Base-by-base conservation (phyloP, 2,888 invertebrate species). In the Agriotes lineatus region DNA sequence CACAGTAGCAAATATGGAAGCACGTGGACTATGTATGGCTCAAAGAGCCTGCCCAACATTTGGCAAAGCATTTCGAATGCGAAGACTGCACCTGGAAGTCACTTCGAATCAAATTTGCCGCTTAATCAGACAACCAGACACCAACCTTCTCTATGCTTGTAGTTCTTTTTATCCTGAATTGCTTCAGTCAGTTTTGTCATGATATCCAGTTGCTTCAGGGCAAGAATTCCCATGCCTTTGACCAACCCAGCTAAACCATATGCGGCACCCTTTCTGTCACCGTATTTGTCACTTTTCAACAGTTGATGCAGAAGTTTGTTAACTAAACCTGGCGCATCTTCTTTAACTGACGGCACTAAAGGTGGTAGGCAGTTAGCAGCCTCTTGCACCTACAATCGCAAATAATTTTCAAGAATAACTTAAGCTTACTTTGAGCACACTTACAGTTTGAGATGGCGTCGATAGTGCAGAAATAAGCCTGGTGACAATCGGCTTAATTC, bases 11-110 rank as follows among this genome's bases (percentile, higher is more conserved):
- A 88, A 85, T 97, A 94, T 0, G 98, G 98, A 72, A 99, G 86
- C 50, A 99, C 96, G 83, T 98, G 97, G 61, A 99, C 96, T 70
- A 99, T 96, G 86, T 99, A 99, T 0, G 99, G 99, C 85, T 99
- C 99, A 86, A 99, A 99, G 66, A 99, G 87, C 48, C 97, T 92
- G 0, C 99, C 99, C 78, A 99, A 88, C 90, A 95, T 95, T 77
- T 92, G 91, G 84, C 97, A 97, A 45, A 98, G 88, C 91, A 97
- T 96, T 87, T 99, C 99, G 85, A 99, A 96, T 0, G 98, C 98
- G 86, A 99, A 96, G 58, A 99, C 86, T 0, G 98, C 97, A 58
- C 96, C 93, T 92, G 82, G 1, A 81, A 80, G 25, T 56, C n/a
- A n/a, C n/a, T 35, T 25, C n/a, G 0, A 57, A n/a, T n/a, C 2